Evolutionary conservation across 2,888 invertebrate genomes (phyloP).

Genomic region (Coleophora flavipennella): DNA sequence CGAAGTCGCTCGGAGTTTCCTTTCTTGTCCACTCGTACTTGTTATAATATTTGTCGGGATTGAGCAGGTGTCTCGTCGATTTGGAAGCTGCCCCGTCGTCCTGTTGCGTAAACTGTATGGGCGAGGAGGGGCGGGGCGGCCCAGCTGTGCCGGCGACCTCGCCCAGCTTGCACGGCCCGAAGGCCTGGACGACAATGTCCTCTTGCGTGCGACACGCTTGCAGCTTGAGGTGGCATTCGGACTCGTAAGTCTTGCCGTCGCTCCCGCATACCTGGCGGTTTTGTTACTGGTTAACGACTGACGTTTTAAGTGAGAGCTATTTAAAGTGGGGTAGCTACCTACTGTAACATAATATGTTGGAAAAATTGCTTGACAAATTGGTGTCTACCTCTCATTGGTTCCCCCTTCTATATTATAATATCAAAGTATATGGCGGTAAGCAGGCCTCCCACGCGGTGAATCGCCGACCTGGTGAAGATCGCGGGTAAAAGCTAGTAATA

Average conservation of each 20-base stretch:
- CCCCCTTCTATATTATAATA: too few species aligned
- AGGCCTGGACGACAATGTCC: conserved; percentile 83
- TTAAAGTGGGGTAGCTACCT: too few species aligned
- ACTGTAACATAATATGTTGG: too few species aligned
- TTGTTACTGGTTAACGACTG: conserved; percentile 4
- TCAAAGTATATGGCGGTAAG: too few species aligned
- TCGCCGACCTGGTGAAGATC: too few species aligned
- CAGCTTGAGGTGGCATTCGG: conserved; percentile 85
- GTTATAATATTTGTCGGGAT: conserved; percentile 78
- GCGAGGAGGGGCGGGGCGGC: conserved; percentile 82
- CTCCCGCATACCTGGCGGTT: conserved; percentile 78
- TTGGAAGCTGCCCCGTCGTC: conserved; percentile 84
- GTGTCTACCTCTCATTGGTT: too few species aligned
- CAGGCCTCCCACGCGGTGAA: too few species aligned
- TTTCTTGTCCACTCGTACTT: conserved; percentile 74
- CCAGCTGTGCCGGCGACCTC: conserved; percentile 82
- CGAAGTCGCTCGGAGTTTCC: conserved; percentile 65
- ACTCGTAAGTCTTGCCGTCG: conserved; percentile 86
- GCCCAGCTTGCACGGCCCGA: conserved; percentile 81
- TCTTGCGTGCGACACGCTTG: conserved; percentile 88
- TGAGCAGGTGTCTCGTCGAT: conserved; percentile 83
- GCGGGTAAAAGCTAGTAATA: too few species aligned
- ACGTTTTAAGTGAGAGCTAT: too few species aligned
- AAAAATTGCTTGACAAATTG: too few species aligned
- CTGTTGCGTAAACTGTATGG: conserved; percentile 84